Base-by-base conservation (phyloP, 2,888 invertebrate genomes). In the Ennomos erosarius region DNA sequence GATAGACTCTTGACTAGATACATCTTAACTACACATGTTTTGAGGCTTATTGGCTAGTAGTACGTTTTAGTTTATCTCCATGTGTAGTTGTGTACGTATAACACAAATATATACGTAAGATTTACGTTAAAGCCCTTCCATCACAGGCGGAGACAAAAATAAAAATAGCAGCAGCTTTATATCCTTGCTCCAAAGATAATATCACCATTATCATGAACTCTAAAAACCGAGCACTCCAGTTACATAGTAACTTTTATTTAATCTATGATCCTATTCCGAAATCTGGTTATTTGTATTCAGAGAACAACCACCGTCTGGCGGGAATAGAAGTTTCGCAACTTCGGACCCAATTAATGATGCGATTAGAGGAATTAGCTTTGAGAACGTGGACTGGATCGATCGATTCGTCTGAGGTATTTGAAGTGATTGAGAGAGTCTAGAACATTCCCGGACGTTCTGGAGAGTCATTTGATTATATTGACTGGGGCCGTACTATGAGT, bases 331-430 rank as follows among this genome's bases (percentile, higher is more conserved):
- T 87, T 87, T 82, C 78, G 71, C 80, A 85, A 88, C 80, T 88
- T 87, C 76, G 79, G 73, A 78, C 76, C 82, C 86, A 87, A 90
- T 89, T 90, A 90, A 90, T 90, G 87, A 80, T 76, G 73, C 87
- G 85, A 89, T 90, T 88, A 84, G 85, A 82, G 76, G 81, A 87
- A 88, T 89, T 87, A 86, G 84, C 78, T 85, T 26, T 75, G 81
- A 87, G 82, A 78, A 86, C 86, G 75, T 58, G 77, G 75, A 77
- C 44, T 51, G 43, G 64, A 56, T 59, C 54, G 56, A 59, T 59
- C 44, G 58, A 51, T 57, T 40, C 26, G 26, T 44, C 38, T 26
- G 26, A 45, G 44, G 10, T n/a, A 37, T 38, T 33, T 33, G 10
- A 44, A 12, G 38, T 45, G 45, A 45, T 45, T 34, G 45, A 45